Evolutionary conservation across 92 coral and sea anemone genomes (phyloP).

Genomic region (Siderastrea siderea): DNA sequence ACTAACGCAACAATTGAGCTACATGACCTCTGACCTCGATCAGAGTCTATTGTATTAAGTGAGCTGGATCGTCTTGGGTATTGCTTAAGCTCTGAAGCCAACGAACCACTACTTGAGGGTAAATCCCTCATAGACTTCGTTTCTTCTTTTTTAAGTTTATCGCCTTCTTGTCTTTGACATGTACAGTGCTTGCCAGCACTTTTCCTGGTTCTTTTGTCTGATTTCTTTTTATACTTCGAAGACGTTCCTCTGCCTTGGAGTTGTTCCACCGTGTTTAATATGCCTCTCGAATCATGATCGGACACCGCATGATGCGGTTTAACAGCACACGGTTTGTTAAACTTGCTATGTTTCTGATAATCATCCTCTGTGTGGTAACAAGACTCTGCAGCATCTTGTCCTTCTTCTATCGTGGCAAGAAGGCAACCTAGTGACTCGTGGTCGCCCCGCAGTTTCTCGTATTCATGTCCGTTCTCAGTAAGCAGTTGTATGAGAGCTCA

Average conservation of each 20-base stretch:
- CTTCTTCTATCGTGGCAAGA: constrained; percentile 7
- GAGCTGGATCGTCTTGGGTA: background rate
- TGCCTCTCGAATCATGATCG: background rate
- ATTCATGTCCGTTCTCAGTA: background rate
- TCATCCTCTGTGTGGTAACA: background rate
- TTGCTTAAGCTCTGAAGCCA: background rate
- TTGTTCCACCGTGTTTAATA: background rate
- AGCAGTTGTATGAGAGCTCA: constrained; percentile 1
- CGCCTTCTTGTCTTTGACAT: background rate
- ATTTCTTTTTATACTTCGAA: background rate
- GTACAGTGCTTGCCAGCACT: background rate
- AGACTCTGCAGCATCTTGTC: background rate
- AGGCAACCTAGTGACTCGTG: background rate
- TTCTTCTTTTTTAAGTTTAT: background rate
- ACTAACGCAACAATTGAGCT: constrained; percentile 2
- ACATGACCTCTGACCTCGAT: constrained; percentile 8
- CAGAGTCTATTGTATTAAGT: background rate
- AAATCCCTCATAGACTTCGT: background rate
- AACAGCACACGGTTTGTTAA: no score
- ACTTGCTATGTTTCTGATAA: background rate
- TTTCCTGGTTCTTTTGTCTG: background rate
- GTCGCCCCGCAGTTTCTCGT: background rate
- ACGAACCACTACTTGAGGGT: background rate
- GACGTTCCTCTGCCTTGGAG: background rate
- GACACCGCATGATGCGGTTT: background rate